Conservation (phyloP, 2,888 invertebrate genomes). For the Macaria liturata region DNA sequence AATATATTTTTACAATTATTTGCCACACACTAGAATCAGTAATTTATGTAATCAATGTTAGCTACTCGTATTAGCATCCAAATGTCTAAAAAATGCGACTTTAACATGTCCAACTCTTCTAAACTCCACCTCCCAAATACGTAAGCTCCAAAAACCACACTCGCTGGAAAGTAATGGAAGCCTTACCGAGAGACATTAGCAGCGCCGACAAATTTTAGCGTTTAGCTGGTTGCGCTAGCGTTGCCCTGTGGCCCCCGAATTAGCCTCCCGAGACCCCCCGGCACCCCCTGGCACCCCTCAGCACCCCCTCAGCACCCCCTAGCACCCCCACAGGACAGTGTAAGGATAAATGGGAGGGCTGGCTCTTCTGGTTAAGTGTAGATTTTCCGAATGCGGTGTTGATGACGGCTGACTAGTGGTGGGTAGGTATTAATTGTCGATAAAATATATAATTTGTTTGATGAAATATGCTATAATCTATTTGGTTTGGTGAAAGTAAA, state of each 20-base stretch:
- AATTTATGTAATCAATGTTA: too few species aligned
- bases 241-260: constrained; percentile 75
- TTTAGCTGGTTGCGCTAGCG: constrained; percentile 60
- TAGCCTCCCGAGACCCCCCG: constrained; percentile 49
- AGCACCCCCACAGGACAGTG: constrained; percentile 68
- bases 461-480: not conserved
- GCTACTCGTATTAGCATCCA: too few species aligned
- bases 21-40: too few species aligned
- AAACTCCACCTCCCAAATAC: too few species aligned
- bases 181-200: constrained; percentile 51
- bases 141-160: too few species aligned
- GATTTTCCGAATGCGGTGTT: constrained; percentile 84
- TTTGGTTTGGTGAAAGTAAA: too few species aligned
- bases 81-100: too few species aligned
- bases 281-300: constrained; percentile 51
- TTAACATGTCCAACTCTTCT: too few species aligned
- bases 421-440: constrained; percentile 43
- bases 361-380: constrained; percentile 83
- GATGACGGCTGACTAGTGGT: constrained; percentile 71
- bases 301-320: constrained; percentile 51
- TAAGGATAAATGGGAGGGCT: constrained; percentile 84
- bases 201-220: constrained; percentile 63
- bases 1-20: too few species aligned
- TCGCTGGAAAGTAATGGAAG: constrained; percentile 27
- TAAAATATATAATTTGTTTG: constrained; percentile 25